These are phyloP conservation scores for Platyscapa corneri DNA, from an alignment of 1,140 invertebrate genomes.

Conservation along the genomic window DNA sequence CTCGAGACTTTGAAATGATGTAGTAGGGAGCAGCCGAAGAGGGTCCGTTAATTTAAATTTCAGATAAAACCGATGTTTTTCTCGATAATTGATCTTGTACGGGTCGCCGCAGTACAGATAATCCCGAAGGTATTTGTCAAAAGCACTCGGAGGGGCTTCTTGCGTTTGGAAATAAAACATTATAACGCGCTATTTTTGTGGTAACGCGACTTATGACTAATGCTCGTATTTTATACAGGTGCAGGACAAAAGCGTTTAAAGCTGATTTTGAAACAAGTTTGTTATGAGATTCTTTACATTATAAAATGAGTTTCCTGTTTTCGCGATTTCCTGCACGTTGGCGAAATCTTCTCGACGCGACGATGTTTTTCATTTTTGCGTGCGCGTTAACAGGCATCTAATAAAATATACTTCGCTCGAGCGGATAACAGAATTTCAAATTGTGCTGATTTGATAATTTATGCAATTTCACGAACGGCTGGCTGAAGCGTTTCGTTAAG, in stretches of 20 bases:
- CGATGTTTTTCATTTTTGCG: background rate
- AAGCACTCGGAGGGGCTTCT: background rate
- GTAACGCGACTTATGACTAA: background rate
- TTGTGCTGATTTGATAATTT: background rate
- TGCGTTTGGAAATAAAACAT: background rate
- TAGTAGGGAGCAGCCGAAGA: too few relatives aligned
- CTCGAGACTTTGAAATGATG: too few relatives aligned
- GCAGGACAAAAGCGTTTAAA: background rate
- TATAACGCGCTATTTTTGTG: background rate
- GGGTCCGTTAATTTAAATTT: too few relatives aligned
- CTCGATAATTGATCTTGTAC: too few relatives aligned
- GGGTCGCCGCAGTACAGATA: too few relatives aligned
- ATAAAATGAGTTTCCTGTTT: conserved; percentile 22
- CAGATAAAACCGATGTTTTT: too few relatives aligned
- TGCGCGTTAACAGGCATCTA: background rate
- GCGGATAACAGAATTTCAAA: background rate
- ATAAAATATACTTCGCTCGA: background rate
- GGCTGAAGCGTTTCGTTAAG: background rate
- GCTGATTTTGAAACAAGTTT: conserved; percentile 16
- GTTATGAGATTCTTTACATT: conserved; percentile 17
- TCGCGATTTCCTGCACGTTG: background rate
- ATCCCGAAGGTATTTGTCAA: background rate
- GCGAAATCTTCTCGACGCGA: background rate
- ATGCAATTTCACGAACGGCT: background rate
- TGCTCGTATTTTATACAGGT: background rate